These are phyloP conservation scores for Agraylea sexmaculata DNA, from an alignment of 1,140 invertebrate species.

Conservation along the genomic window DNA sequence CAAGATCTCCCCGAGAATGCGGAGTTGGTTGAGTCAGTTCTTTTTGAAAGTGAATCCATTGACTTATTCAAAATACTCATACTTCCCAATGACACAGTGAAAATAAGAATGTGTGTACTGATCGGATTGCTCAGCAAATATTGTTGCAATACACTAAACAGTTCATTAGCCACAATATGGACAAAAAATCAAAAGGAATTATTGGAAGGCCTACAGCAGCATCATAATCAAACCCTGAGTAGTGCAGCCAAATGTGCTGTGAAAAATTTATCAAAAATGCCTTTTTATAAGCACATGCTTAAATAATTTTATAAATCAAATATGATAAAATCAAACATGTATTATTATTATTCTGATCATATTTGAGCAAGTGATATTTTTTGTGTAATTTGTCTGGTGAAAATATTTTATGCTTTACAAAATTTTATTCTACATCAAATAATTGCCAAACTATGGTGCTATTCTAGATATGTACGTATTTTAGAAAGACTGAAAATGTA, in stretches of 20 bases:
- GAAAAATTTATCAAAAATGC: slow-evolving; percentile 36
- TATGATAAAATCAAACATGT: too few species aligned
- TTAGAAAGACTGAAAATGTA: too few species aligned
- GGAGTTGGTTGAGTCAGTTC: slow-evolving; percentile 58
- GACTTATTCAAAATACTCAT: slow-evolving; percentile 47
- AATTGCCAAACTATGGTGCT: too few species aligned
- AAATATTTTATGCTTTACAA: too few species aligned
- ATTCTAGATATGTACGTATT: too few species aligned
- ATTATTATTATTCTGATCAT: too few species aligned
- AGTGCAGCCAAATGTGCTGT: slow-evolving; percentile 32
- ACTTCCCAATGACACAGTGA: slow-evolving; percentile 46
- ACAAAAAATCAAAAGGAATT: slow-evolving; percentile 30
- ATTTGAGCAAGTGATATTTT: too few species aligned
- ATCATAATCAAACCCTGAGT: slow-evolving; percentile 35
- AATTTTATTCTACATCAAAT: too few species aligned
- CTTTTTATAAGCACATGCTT: slow-evolving; percentile 28
- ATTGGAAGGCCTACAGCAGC: slow-evolving; percentile 31
- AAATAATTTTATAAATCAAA: too few species aligned
- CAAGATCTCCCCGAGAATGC: slow-evolving; percentile 61
- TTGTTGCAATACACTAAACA: slow-evolving; percentile 49
- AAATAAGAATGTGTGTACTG: slow-evolving; percentile 53
- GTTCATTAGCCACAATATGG: slow-evolving; percentile 42
- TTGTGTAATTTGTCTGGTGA: too few species aligned
- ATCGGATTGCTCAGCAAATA: slow-evolving; percentile 52
- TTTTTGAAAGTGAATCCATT: slow-evolving; percentile 42